Evolutionary conservation across 2,113 vertebrate species (phyloP).

Genomic region (Xyliphius kryptos): DNA sequence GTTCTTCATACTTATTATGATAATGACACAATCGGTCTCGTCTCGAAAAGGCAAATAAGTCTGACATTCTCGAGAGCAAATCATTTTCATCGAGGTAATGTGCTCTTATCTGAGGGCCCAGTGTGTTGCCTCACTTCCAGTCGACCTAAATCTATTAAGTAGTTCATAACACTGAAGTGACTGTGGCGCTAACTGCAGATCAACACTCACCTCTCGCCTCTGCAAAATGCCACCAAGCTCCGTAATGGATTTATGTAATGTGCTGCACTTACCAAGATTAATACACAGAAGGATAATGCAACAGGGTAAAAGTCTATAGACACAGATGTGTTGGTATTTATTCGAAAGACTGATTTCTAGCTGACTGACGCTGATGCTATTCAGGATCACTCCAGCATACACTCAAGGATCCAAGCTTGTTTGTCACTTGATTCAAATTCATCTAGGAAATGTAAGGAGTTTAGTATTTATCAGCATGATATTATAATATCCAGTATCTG

Average conservation of each 20-base stretch:
- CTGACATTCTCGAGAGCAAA: conserved; percentile 70
- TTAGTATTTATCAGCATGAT: no score
- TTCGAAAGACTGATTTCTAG: conserved; percentile 37
- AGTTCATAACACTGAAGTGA: conserved; percentile 66
- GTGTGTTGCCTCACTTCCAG: conserved; percentile 66
- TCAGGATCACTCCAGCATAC: no score
- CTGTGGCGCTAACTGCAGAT: conserved; percentile 66
- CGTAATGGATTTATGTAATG: conserved; percentile 74
- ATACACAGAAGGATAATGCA: conserved; percentile 51
- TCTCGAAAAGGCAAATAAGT: conserved; percentile 36
- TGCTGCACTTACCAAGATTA: conserved; percentile 70
- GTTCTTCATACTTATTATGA: conserved; percentile 38
- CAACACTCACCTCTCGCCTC: conserved; percentile 65
- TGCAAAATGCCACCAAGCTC: conserved; percentile 66
- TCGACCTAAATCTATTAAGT: conserved; percentile 68
- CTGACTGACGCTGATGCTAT: no score
- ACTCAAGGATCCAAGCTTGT: no score
- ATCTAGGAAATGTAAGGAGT: no score
- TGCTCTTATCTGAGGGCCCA: conserved; percentile 60
- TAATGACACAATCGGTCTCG: conserved; percentile 40
- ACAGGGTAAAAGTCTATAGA: conserved; percentile 55
- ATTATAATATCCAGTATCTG: no score
- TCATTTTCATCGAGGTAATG: conserved; percentile 62
- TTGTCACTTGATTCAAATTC: no score
- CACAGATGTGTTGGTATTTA: conserved; percentile 47